Base-by-base conservation (phyloP, 2,888 invertebrate species). In the Beris morrisii region DNA sequence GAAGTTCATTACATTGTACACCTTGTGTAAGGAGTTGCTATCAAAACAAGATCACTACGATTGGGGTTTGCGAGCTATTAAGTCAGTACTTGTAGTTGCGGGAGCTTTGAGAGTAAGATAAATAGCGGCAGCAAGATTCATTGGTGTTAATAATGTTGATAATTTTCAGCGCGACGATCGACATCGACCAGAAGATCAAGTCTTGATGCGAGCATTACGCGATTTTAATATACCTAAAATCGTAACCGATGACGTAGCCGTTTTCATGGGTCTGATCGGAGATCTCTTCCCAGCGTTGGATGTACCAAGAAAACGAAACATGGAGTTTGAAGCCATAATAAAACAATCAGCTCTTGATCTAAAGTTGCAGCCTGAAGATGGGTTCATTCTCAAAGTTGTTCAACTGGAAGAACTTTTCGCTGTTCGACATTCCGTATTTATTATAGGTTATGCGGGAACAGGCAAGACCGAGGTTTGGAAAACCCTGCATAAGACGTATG, bases 21-120 rank as follows among this genome's bases (percentile, higher is more conserved):
- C 91, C 4, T 82, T 97, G 70, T 96, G 96, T 77, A 87, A 87
- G 71, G 96, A 97, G 78, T 81, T 97, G 71, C 83, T 97, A 4
- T 96, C 95, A 54, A 95, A 95, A 77, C 93, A 95, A 80, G 96
- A 97, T 78, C 97, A 97, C 79, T 97, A 97, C 76, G 97, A 97
- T 84, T 95, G 96, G 96, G 97, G 97, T 45, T 83, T 97, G 64
- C 82, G 97, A 72, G 97, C 97, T 64, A 96, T 97, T 73, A 97
- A 97, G 79, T 96, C 96, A 63, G 95, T 97, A 54, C 82, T 97
- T 61, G 96, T 97, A 1, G 95, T 97, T 9, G 96, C 96, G 71
- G 96, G 95, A 52, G 88, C 95, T 44, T 82, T 96, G 63, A 95
- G 95, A 85, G 91, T 87, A 78, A 75, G 79, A 73, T 54, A 22